Percentiles rank a stretch among this genome's conserved stretches.
Evolutionary conservation across 2,797 vertebrate genomes (phyloP).

Genomic region (Chaetophractus vellerosus): DNA sequence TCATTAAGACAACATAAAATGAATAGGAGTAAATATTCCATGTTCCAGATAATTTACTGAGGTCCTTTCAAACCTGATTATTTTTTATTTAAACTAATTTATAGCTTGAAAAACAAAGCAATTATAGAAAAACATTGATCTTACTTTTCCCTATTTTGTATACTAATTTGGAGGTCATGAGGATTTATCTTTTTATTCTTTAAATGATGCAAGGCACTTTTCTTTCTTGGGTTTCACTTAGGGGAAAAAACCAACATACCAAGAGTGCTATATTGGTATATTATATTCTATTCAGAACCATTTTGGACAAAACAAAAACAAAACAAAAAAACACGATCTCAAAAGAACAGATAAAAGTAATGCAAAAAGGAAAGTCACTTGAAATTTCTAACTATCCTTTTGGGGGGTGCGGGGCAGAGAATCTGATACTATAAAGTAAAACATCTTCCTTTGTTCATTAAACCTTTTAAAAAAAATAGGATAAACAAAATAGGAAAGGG

Average conservation of each 20-base stretch:
- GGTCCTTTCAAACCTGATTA: slow-evolving; percentile 65
- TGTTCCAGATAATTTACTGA: slow-evolving; percentile 73
- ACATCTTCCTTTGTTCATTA: slow-evolving; percentile 66
- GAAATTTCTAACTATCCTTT: slow-evolving; percentile 57
- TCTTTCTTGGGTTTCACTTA: slow-evolving; percentile 74
- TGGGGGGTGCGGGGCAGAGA: background rate
- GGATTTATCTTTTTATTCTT: slow-evolving; percentile 66
- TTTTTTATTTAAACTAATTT: slow-evolving; percentile 68
- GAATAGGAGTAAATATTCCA: background rate
- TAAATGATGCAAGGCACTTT: slow-evolving; percentile 84
- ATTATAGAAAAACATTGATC: slow-evolving; percentile 61
- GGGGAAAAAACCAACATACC: background rate
- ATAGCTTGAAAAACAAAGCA: slow-evolving; percentile 44
- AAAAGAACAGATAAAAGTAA: slow-evolving; percentile 53
- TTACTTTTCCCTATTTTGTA: slow-evolving; percentile 57
- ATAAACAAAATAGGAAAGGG: slow-evolving; percentile 71
- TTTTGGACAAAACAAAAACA: slow-evolving; percentile 61
- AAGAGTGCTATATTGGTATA: slow-evolving; percentile 74
- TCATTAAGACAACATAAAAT: slow-evolving; percentile 73
- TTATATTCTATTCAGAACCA: slow-evolving; percentile 69
- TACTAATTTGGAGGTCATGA: slow-evolving; percentile 81
- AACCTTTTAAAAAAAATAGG: background rate
- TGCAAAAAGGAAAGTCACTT: slow-evolving; percentile 37
- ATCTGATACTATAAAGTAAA: slow-evolving; percentile 65
- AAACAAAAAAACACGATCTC: slow-evolving; percentile 49